Percentiles rank a stretch among this genome's conserved stretches.
phyloP scores from a whole-genome alignment of 1,140 invertebrate species.

The Hycleus phaleratus region DNA sequence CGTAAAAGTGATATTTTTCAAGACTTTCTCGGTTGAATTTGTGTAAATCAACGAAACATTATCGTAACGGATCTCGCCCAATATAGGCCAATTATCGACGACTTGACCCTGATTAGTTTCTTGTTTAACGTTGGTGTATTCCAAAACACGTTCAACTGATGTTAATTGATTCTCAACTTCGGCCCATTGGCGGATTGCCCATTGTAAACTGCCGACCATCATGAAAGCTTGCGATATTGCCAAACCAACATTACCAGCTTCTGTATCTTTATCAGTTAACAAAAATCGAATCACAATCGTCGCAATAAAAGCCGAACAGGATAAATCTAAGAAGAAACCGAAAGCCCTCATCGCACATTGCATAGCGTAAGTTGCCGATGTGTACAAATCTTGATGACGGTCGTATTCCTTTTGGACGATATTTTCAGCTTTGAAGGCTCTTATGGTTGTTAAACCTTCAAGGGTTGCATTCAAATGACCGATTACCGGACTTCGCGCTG shows the following conservation, averaged over 20 bases:
- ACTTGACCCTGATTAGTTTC: conserved; percentile 50
- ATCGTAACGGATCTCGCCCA: conserved; percentile 63
- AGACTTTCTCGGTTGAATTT: conserved; percentile 51
- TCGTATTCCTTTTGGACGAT: conserved; percentile 74
- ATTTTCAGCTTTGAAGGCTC: conserved; percentile 71
- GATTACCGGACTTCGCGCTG: neutral
- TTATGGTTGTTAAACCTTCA: conserved; percentile 73
- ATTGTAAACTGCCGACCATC: conserved; percentile 55
- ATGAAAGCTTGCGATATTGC: conserved; percentile 53
- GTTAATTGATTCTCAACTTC: conserved; percentile 73
- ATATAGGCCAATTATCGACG: conserved; percentile 55
- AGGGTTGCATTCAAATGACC: conserved; percentile 57
- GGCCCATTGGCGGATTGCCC: conserved; percentile 55
- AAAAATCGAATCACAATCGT: conserved; percentile 19
- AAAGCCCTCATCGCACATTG: conserved; percentile 56
- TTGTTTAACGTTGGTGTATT: conserved; percentile 61
- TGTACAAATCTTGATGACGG: conserved; percentile 64
- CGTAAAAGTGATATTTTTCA: conserved; percentile 64
- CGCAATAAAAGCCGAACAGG: conserved; percentile 44
- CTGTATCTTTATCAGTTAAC: conserved; percentile 33
- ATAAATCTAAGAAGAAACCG: conserved; percentile 69
- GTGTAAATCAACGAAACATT: conserved; percentile 60
- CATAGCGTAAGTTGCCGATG: conserved; percentile 57
- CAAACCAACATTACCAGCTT: conserved; percentile 51
- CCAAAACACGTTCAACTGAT: conserved; percentile 66